Percentiles rank a stretch among this genome's conserved stretches.
phyloP scores from a whole-genome alignment of 2,888 invertebrate species.

The Ectobius pallidus region DNA sequence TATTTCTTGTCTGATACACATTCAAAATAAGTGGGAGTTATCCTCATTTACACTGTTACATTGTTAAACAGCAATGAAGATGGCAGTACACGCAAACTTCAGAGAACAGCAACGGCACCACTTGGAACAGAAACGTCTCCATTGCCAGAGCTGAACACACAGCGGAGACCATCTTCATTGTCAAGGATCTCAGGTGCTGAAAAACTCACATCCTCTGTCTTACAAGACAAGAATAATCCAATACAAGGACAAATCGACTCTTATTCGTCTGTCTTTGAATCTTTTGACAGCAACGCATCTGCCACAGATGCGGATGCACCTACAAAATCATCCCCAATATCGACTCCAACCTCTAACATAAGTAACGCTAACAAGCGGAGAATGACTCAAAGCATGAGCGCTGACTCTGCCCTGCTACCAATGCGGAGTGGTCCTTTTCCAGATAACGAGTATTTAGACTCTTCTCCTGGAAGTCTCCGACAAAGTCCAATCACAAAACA shows the following conservation, averaged over 20 bases:
- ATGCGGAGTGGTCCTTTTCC: slow-evolving; percentile 4
- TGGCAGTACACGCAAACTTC: slow-evolving; percentile 2
- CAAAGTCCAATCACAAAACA: neutral
- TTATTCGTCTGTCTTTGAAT: slow-evolving; percentile 29
- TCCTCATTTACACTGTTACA: too few species aligned
- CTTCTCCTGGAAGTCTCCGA: slow-evolving; percentile 17
- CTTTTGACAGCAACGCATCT: slow-evolving; percentile 26
- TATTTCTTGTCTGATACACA: too few species aligned
- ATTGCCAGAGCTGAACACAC: neutral
- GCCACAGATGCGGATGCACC: neutral
- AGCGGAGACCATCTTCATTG: slow-evolving; percentile 15
- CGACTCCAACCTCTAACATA: neutral
- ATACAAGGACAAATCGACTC: neutral
- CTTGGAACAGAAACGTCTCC: slow-evolving; percentile 5
- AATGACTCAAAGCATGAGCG: slow-evolving; percentile 4
- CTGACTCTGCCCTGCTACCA: slow-evolving; percentile 23
- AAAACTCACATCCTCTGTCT: slow-evolving; percentile 11
- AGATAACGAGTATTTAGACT: neutral
- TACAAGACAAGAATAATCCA: slow-evolving; percentile 3
- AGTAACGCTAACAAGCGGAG: neutral
- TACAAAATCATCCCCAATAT: neutral
- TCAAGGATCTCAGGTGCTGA: neutral
- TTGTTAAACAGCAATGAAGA: slow-evolving; percentile 22
- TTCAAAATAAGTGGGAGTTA: too few species aligned
- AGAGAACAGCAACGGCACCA: slow-evolving; percentile 31